Conservation (phyloP, 2,888 invertebrate genomes). For the Axea sp. region DNA sequence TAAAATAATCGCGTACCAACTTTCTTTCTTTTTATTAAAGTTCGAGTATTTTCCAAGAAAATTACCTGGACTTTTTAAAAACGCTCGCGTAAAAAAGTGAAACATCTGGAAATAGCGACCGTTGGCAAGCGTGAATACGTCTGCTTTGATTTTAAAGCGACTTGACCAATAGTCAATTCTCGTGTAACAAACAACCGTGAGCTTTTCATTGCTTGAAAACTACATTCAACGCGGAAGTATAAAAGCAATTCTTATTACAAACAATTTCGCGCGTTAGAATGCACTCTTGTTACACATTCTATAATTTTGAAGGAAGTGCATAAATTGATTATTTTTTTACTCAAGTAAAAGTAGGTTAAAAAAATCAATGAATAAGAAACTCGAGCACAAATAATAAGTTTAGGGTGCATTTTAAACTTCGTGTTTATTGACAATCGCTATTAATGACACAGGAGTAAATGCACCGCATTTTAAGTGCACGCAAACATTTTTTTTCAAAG, state of each 20-base stretch:
- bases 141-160: conserved; percentile 15
- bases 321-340: too few species aligned
- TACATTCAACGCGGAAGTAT: too few species aligned
- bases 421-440: not conserved
- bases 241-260: too few species aligned
- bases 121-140: conserved; percentile 7
- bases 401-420: conserved; percentile 9
- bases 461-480: not conserved
- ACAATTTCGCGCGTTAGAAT: too few species aligned
- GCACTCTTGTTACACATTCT: too few species aligned
- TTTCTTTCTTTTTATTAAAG: conserved; percentile 28
- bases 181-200: too few species aligned
- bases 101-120: conserved; percentile 13
- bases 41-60: conserved; percentile 2
- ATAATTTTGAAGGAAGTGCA: too few species aligned
- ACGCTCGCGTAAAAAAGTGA: conserved; percentile 13
- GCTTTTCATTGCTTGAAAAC: too few species aligned
- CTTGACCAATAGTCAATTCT: conserved; percentile 7
- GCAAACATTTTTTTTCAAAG: conserved; percentile 6
- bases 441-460: too few species aligned
- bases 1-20: too few species aligned
- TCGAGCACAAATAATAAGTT: conserved; percentile 8
- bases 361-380: conserved; percentile 11
- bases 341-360: too few species aligned
- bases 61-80: conserved; percentile 4